Percentiles rank a stretch among this genome's conserved stretches.
Evolutionary conservation across 2,797 vertebrate species (phyloP).

Genomic region (Austrolebias charrua): DNA sequence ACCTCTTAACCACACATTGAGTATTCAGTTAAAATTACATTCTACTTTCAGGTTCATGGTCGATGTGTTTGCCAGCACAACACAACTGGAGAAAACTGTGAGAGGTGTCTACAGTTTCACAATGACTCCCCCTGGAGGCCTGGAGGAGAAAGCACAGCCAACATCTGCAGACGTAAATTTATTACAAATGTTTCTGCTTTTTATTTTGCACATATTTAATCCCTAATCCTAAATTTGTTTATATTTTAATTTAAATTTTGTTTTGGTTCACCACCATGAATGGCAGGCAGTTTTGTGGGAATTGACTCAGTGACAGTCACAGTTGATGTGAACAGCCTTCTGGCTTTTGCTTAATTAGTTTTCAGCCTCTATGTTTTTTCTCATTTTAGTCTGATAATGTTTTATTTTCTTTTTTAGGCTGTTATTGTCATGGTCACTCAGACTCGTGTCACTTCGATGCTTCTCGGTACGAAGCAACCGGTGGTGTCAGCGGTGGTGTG

Average conservation of each 20-base stretch:
- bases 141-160: slow-evolving; percentile 69
- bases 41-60: slow-evolving; percentile 81
- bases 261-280: too few species aligned
- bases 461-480: slow-evolving; percentile 65
- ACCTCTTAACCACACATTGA: too few species aligned
- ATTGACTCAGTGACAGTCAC: too few species aligned
- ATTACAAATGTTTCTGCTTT: neutral
- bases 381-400: neutral
- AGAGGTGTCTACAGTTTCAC: slow-evolving; percentile 87
- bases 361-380: too few species aligned
- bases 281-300: too few species aligned
- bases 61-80: slow-evolving; percentile 87
- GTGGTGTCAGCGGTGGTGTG: slow-evolving; percentile 80
- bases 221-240: too few species aligned
- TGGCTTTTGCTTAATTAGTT: neutral
- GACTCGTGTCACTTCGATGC: slow-evolving; percentile 85
- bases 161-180: slow-evolving; percentile 82
- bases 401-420: slow-evolving; percentile 66
- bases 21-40: neutral
- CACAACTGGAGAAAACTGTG: slow-evolving; percentile 86
- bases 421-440: slow-evolving; percentile 86
- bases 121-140: slow-evolving; percentile 89
- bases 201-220: neutral
- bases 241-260: neutral
- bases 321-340: neutral